These are phyloP conservation scores for Cabera pusaria DNA, from an alignment of 2,888 invertebrate genomes.

Conservation along the genomic window DNA sequence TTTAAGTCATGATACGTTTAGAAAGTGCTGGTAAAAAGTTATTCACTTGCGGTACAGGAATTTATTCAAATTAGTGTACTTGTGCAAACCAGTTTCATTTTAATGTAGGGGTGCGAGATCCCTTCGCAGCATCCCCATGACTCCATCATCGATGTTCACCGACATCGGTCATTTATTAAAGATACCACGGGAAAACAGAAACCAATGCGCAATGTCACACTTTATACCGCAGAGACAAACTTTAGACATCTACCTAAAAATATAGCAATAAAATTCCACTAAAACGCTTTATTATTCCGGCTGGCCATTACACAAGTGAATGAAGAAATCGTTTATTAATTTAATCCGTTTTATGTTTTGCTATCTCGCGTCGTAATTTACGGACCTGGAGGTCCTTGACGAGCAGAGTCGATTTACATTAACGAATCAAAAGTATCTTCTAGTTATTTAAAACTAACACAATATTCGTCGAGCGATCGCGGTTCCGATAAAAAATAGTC, in stretches of 20 bases:
- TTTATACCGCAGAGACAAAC: too few relatives aligned
- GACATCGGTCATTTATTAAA: too few relatives aligned
- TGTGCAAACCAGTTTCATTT: conserved; percentile 61
- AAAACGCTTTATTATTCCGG: conserved; percentile 6
- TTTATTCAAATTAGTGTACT: conserved; percentile 74
- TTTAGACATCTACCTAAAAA: too few relatives aligned
- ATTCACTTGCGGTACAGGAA: conserved; percentile 50
- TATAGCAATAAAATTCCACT: background rate
- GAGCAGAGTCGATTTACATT: conserved; percentile 11
- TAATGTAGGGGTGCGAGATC: conserved; percentile 42
- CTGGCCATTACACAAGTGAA: conserved; percentile 5
- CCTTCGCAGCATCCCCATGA: too few relatives aligned
- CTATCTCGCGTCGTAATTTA: background rate
- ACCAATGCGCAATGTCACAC: too few relatives aligned
- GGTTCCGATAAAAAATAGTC: conserved; percentile 31
- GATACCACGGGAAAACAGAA: too few relatives aligned
- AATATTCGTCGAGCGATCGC: conserved; percentile 27
- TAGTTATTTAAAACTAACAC: conserved; percentile 12
- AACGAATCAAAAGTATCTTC: background rate
- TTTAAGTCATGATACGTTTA: conserved; percentile 30
- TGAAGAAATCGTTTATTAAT: conserved; percentile 8
- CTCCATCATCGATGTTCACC: too few relatives aligned
- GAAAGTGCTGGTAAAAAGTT: conserved; percentile 34
- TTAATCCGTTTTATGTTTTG: conserved; percentile 1
- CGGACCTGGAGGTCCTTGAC: conserved; percentile 4